Percentiles rank a stretch among this genome's conserved stretches.
These are phyloP conservation scores for Rhabdophis nuchalis DNA, from an alignment of 2,797 vertebrate species.

Conservation along the genomic window DNA sequence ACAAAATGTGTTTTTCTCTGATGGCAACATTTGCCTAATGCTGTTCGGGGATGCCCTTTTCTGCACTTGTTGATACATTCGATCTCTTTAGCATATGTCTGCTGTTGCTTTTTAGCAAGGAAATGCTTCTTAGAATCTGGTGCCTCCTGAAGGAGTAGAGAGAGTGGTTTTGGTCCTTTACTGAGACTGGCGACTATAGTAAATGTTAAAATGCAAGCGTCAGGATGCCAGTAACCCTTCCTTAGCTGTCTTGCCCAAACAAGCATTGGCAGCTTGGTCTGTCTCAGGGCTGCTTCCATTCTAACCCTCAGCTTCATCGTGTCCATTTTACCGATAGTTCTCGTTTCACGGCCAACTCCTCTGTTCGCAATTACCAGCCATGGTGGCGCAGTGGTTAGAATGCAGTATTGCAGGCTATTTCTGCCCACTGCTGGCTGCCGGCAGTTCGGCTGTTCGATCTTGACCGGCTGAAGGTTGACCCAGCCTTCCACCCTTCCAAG, in stretches of 20 bases:
- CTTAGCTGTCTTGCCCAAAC: not conserved
- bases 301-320: not conserved
- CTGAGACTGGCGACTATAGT: not conserved
- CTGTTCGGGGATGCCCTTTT: not conserved
- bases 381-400: too few species aligned
- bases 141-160: not conserved
- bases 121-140: not conserved
- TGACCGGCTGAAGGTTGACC: too few species aligned
- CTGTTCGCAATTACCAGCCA: not conserved
- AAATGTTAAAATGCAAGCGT: not conserved
- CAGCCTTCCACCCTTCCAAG: too few species aligned
- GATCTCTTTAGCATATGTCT: not conserved
- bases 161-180: not conserved
- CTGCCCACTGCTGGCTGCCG: too few species aligned
- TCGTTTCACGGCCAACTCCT: not conserved
- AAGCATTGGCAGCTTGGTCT: not conserved
- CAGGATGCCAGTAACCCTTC: not conserved
- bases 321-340: not conserved
- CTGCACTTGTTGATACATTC: too few species aligned
- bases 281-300: accelerated
- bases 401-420: too few species aligned
- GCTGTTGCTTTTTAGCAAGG: not conserved
- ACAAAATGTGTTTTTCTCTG: not conserved
- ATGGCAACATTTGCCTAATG: not conserved
- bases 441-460: too few species aligned